A percentile compares a stretch with the other conserved stretches of the same genome.
Conservation (phyloP, 2,113 vertebrate species). For the Hippocampus barbouri region DNA sequence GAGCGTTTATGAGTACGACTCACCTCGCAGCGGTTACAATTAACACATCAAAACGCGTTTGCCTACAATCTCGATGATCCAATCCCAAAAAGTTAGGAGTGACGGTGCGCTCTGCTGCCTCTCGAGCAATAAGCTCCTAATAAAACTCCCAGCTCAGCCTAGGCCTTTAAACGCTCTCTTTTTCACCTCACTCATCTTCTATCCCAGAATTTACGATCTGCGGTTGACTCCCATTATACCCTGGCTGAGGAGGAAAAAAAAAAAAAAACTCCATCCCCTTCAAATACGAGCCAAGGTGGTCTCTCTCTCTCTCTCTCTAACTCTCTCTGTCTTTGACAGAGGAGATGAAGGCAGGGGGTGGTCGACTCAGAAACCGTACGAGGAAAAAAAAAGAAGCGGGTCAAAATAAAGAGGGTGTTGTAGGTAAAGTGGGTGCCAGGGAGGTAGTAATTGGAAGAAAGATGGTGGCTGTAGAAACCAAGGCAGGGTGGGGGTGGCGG, state of each 20-base stretch:
- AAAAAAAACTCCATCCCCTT: neutral
- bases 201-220: constrained; percentile 5
- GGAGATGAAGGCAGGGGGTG: constrained; percentile 1
- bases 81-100: neutral
- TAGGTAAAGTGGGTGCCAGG: constrained; percentile 28
- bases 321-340: neutral
- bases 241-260: neutral
- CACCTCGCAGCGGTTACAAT: neutral
- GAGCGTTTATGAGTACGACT: neutral
- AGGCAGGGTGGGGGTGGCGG: constrained; percentile 22
- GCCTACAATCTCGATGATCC: neutral
- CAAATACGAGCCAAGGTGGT: constrained; percentile 2
- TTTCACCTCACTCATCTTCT: constrained; percentile 9
- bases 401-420: constrained; percentile 8
- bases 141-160: constrained; percentile 4
- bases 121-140: constrained; percentile 2
- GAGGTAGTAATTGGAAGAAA: constrained; percentile 56
- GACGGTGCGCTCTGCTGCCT: neutral
- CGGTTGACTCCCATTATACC: constrained; percentile 12
- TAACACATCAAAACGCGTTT: constrained; percentile 1
- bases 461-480: constrained; percentile 42
- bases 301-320: neutral
- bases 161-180: neutral
- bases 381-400: constrained; percentile 17
- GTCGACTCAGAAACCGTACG: constrained; percentile 7